Conservation (phyloP, 2,888 invertebrate genomes). For the Girardia tigrina region DNA sequence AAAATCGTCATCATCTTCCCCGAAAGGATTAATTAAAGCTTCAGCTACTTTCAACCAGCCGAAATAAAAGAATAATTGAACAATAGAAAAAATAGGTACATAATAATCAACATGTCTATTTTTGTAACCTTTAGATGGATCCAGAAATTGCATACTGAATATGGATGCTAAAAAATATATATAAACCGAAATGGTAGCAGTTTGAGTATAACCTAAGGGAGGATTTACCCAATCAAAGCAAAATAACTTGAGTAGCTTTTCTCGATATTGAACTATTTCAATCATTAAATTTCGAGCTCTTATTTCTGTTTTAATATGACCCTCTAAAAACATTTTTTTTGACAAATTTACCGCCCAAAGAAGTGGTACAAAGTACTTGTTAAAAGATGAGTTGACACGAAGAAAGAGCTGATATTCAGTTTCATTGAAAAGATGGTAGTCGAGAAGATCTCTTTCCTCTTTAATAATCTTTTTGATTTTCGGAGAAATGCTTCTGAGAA, state of each 20-base stretch:
- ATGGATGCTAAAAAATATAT: conserved; percentile 76
- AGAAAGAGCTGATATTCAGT: conserved; percentile 55
- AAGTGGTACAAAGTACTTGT: conserved; percentile 58
- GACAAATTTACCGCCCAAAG: conserved; percentile 58
- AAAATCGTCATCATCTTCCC: conserved; percentile 88
- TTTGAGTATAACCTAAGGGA: conserved; percentile 46
- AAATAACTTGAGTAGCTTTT: not conserved
- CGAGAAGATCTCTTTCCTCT: conserved; percentile 44
- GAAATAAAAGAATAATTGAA: conserved; percentile 61
- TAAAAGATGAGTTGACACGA: conserved; percentile 55
- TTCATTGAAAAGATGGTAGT: conserved; percentile 56
- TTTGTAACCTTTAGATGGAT: conserved; percentile 37
- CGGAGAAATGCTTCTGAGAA: conserved; percentile 57
- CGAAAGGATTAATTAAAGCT: conserved; percentile 80
- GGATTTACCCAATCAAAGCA: conserved; percentile 32
- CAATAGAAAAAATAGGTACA: conserved; percentile 73
- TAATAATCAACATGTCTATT: conserved; percentile 61
- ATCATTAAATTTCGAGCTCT: conserved; percentile 57
- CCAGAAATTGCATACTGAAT: conserved; percentile 69
- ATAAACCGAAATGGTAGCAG: conserved; percentile 76
- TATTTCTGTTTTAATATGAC: conserved; percentile 53
- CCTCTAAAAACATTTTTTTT: conserved; percentile 54
- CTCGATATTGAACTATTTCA: conserved; percentile 54
- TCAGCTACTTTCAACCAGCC: conserved; percentile 66
- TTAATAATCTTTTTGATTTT: conserved; percentile 56